Evolutionary conservation across 2,797 vertebrate species (phyloP).

Genomic region (Eulemur coronatus): DNA sequence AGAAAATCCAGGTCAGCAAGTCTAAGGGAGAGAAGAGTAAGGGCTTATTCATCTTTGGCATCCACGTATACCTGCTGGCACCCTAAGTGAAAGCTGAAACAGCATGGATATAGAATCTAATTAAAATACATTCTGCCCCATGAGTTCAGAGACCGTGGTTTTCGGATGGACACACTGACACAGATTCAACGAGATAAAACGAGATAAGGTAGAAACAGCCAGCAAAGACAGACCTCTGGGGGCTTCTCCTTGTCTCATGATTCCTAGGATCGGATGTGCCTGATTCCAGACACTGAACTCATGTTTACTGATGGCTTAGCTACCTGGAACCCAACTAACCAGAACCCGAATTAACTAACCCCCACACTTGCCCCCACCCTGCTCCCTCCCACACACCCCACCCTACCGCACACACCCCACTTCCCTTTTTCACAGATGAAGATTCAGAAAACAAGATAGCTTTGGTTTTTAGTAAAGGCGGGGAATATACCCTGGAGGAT

Average conservation of each 20-base stretch:
- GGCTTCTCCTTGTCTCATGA: background rate
- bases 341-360: conserved; percentile 44
- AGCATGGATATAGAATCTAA: background rate
- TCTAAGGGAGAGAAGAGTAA: background rate
- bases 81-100: background rate
- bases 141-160: background rate
- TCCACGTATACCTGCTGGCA: accelerated
- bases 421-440: conserved; percentile 71
- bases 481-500: background rate
- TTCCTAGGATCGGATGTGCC: background rate
- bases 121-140: background rate
- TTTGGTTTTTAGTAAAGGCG: conserved; percentile 49
- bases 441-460: conserved; percentile 64
- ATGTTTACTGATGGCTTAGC: background rate
- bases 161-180: background rate
- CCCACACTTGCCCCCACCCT: background rate
- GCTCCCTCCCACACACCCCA: conserved; percentile 22
- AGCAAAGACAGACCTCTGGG: background rate
- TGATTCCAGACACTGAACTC: background rate
- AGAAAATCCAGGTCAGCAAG: background rate
- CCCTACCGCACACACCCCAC: conserved; percentile 34
- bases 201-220: background rate
- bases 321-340: conserved; percentile 47
- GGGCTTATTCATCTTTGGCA: background rate
- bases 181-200: background rate